These are phyloP conservation scores for Tor tambroides DNA, from an alignment of 2,113 vertebrate species.

Conservation along the genomic window DNA sequence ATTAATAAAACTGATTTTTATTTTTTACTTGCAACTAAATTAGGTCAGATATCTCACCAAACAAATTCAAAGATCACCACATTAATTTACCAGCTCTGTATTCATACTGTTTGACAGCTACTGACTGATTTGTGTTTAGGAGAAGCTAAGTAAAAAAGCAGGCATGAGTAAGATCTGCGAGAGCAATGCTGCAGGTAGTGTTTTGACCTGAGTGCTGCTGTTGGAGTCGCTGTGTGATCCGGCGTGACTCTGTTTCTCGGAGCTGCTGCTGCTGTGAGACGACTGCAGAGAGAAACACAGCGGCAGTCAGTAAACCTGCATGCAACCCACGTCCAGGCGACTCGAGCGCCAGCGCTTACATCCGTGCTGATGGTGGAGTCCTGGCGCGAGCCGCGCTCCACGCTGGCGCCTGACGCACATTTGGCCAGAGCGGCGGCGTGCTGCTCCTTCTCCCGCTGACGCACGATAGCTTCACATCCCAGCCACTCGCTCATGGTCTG, in stretches of 20 bases:
- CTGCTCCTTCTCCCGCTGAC: constrained; percentile 91
- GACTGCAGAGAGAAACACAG: constrained; percentile 75
- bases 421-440: constrained; percentile 90
- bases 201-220: constrained; percentile 87
- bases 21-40: too few relatives aligned
- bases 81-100: neutral
- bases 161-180: neutral
- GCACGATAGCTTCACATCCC: constrained; percentile 94
- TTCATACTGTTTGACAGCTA: neutral
- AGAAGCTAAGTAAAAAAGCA: too few relatives aligned
- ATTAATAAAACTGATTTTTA: too few relatives aligned
- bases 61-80: too few relatives aligned
- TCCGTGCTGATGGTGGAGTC: constrained; percentile 95
- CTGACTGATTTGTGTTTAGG: too few relatives aligned
- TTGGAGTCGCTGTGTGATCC: constrained; percentile 90
- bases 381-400: constrained; percentile 85
- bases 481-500: constrained; percentile 96
- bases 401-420: constrained; percentile 88
- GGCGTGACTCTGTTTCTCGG: constrained; percentile 82
- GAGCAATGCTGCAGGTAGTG: neutral
- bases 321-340: neutral
- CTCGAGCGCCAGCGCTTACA: constrained; percentile 59
- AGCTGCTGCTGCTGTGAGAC: constrained; percentile 91
- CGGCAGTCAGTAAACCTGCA: neutral
- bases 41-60: too few relatives aligned